phyloP scores from a whole-genome alignment of 2,113 vertebrate species.

The Ceyx margarethae region DNA sequence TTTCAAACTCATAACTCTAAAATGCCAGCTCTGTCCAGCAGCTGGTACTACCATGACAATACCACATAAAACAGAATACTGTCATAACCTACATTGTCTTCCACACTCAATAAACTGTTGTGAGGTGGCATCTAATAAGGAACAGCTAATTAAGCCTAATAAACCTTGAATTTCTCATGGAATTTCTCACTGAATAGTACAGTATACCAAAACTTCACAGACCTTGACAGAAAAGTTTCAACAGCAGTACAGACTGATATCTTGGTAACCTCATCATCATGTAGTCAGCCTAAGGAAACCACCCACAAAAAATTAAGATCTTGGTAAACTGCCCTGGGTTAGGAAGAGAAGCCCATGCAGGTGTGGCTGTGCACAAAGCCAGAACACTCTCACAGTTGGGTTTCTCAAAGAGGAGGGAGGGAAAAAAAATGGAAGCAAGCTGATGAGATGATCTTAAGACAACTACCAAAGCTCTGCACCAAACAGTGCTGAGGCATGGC shows the following conservation, averaged over 20 bases:
- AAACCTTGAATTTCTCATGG: not conserved
- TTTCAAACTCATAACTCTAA: not conserved
- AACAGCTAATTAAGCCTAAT: not conserved
- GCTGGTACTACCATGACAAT: not conserved
- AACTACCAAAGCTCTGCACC: not conserved
- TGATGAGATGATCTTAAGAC: rapidly evolving
- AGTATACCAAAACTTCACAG: not conserved
- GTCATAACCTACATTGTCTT: not conserved
- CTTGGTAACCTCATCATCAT: not conserved
- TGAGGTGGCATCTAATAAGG: not conserved
- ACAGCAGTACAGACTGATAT: not conserved
- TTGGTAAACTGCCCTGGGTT: not conserved
- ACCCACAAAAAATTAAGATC: not conserved
- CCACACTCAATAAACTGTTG: not conserved
- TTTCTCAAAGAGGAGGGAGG: rapidly evolving
- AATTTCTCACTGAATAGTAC: not conserved
- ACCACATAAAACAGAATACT: not conserved
- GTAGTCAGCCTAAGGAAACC: not conserved
- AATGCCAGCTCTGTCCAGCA: not conserved
- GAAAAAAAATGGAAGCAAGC: not conserved
- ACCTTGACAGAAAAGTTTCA: not conserved
- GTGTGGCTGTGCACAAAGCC: not conserved
- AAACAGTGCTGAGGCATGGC: not conserved
- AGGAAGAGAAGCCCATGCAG: not conserved
- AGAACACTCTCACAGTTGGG: rapidly evolving